Conservation (phyloP, 2,888 invertebrate species). For the Rhogogaster chlorosoma region DNA sequence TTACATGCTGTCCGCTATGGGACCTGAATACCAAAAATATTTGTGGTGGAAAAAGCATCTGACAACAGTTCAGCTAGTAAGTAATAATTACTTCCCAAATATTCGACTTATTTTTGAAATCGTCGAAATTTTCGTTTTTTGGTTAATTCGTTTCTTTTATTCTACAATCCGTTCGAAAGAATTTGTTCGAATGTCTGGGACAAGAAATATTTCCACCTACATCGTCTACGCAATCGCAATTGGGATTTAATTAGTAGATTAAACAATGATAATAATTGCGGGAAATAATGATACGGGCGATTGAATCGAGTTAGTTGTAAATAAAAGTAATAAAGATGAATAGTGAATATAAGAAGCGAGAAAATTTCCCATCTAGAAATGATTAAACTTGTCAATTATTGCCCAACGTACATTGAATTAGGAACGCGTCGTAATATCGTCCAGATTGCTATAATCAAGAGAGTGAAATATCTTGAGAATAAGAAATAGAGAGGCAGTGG, state of each 20-base stretch:
- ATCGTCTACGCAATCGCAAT: background rate
- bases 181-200: too few relatives aligned
- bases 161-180: too few relatives aligned
- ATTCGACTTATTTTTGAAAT: too few relatives aligned
- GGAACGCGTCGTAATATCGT: conserved; percentile 45
- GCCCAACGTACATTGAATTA: conserved; percentile 34
- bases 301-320: background rate
- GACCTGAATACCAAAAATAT: conserved; percentile 91
- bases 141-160: too few relatives aligned
- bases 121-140: too few relatives aligned
- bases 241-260: background rate
- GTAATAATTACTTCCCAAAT: conserved; percentile 65
- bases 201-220: too few relatives aligned
- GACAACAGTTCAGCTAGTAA: conserved; percentile 90
- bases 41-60: conserved; percentile 95
- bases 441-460: conserved; percentile 33
- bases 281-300: background rate
- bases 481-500: background rate
- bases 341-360: background rate
- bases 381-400: conserved; percentile 6
- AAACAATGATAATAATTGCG: too few relatives aligned
- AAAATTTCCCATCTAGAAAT: background rate
- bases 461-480: conserved; percentile 11
- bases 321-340: background rate
- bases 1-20: conserved; percentile 92